Base-by-base conservation (phyloP, 2,113 vertebrate genomes). In the Rutilus rutilus region DNA sequence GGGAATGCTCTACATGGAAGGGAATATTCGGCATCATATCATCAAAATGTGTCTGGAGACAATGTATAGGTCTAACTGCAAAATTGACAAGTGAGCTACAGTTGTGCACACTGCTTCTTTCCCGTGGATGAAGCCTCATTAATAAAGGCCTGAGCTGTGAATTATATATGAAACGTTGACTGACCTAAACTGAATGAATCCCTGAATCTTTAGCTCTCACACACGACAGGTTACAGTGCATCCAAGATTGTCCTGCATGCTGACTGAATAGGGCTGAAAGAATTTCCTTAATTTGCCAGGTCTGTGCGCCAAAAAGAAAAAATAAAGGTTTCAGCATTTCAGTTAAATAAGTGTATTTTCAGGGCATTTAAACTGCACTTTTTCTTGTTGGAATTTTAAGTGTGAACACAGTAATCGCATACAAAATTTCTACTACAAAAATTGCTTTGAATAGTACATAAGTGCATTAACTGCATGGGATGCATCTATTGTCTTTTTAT, bases 131-230 rank as follows among this genome's bases (percentile, higher is more conserved):
- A 90, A 87, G 87, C 84, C 84, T 90, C 82, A 91, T 59, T 39
- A 42, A 82, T 36, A 76, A 62, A 82, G 54, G 42, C 83, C 64
- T 77, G 85, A 78, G 90, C 75, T 87, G 84, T 89, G 80, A 88
- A 88, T 78, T 90, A 91, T 89, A 89, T 83, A 91, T 86, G 84
- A 88, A 78, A 88, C 78, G 89, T 23, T 90, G 91, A 90, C 82
- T 90, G 90, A 92, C 82, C 85, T 88, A 90, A 89, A 88, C 87
- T 71, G 85, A 83, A 89, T 85, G 82, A 83, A 88, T 89, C 89
- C 30, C n/a, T 69, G 82, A 92, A 90, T 36, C 12, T 36, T 73
- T 36, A 77, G 11, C 42, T 8, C 23, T 74, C 71, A 47, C 19
- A 71, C 39, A 71, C 21, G 36, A 42, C 25, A 52, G 25, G 75